Percentiles rank a stretch among this genome's conserved stretches.
Evolutionary conservation across 2,888 invertebrate genomes (phyloP).

Genomic region (Philaethria dido): DNA sequence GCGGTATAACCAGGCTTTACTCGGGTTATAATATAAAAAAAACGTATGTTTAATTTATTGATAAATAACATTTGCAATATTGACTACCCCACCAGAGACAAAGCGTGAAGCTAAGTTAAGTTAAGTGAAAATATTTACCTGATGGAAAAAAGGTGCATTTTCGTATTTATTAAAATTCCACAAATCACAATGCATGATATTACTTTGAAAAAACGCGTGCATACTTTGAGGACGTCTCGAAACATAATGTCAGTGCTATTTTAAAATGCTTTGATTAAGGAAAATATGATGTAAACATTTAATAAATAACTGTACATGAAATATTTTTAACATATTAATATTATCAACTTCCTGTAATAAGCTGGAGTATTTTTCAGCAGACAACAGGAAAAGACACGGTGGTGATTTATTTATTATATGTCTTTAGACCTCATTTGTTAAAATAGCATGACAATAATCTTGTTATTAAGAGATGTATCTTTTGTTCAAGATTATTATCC

Average conservation of each 20-base stretch:
- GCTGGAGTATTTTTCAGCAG: constrained; percentile 49
- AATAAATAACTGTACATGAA: constrained; percentile 40
- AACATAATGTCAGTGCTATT: constrained; percentile 39
- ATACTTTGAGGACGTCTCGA: constrained; percentile 28
- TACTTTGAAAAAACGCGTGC: constrained; percentile 40
- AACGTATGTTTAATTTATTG: no score
- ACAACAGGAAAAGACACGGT: constrained; percentile 48
- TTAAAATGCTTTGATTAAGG: constrained; percentile 38
- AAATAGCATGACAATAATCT: neutral
- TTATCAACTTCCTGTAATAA: constrained; percentile 49
- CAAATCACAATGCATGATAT: constrained; percentile 47
- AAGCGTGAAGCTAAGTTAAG: no score
- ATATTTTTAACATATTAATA: constrained; percentile 40
- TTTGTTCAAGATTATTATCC: no score
- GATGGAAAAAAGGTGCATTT: constrained; percentile 47
- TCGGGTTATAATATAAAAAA: no score
- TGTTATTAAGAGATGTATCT: neutral
- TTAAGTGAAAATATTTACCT: constrained; percentile 46
- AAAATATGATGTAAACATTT: constrained; percentile 41
- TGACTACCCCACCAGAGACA: no score
- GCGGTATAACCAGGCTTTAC: no score
- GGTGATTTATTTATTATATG: constrained; percentile 32
- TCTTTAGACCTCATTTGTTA: neutral
- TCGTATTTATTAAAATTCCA: constrained; percentile 48
- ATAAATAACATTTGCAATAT: no score